phyloP scores from a whole-genome alignment of 2,113 vertebrate species.

The Triplophysa rosa region DNA sequence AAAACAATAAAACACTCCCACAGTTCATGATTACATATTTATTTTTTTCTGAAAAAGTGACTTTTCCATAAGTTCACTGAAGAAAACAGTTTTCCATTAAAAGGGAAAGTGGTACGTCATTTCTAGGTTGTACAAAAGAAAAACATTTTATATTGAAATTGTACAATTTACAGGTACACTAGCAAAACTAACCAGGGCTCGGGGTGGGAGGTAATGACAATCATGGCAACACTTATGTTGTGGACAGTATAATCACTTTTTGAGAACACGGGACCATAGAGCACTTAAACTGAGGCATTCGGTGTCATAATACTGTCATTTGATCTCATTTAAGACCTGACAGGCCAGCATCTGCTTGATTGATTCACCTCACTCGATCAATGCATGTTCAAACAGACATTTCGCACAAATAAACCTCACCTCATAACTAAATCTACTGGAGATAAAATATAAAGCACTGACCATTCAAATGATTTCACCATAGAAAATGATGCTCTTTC shows the following conservation, averaged over 20 bases:
- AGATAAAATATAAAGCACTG: constrained; percentile 13
- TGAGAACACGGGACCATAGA: constrained; percentile 71
- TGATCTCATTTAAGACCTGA: neutral
- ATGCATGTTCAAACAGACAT: constrained; percentile 1
- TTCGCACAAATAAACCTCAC: constrained; percentile 28
- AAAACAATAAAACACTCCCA: constrained; percentile 26
- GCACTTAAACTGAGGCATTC: constrained; percentile 66
- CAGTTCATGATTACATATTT: constrained; percentile 69
- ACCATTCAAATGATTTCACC: constrained; percentile 30
- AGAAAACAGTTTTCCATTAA: constrained; percentile 84
- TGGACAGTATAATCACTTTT: constrained; percentile 71
- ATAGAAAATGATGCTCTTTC: constrained; percentile 10
- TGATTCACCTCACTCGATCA: neutral
- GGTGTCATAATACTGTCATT: constrained; percentile 1
- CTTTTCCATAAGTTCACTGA: constrained; percentile 70
- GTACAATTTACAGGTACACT: constrained; percentile 91
- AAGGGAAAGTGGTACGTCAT: constrained; percentile 91
- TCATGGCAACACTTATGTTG: constrained; percentile 12
- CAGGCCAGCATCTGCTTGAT: constrained; percentile 8
- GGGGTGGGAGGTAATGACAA: constrained; percentile 76
- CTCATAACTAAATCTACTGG: constrained; percentile 33
- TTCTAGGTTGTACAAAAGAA: constrained; percentile 97
- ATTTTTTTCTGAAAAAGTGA: constrained; percentile 70
- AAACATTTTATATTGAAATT: constrained; percentile 84
- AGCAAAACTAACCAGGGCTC: constrained; percentile 87